Evolutionary conservation across 2,888 invertebrate species (phyloP), one percentile per base, ranked within the genome.

Genomic region (Dascillus cervinus): DNA sequence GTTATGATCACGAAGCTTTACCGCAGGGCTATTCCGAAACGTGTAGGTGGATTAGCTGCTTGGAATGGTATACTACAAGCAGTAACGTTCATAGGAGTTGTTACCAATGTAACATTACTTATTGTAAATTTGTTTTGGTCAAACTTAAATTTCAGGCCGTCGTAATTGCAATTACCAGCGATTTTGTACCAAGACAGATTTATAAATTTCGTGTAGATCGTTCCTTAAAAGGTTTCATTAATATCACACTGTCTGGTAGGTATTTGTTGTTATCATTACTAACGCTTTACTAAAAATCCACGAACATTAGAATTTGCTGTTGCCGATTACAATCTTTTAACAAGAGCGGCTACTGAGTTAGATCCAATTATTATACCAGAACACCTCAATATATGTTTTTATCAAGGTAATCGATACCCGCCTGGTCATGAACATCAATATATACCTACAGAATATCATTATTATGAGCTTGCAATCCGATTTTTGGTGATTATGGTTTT

Each of bases 401-500:
- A 68, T 40, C 50, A 58, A n/a, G 67, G 59, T 1, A 60, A 61
- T 32, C 52, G 67, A 17, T 52, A 60, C 38, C 48, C 52, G 3
- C 55, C 53, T 1, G 37, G 31, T 20, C 44, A 52, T 34, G 37
- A 40, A 8, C 6, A 53, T 2, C 48, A 56, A 24, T 70, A 69
- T 40, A 37, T 53, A 12, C 50, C 65, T 20, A 69, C 67, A 2
- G 49, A 60, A 14, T 56, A 64, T 19, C 73, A 70, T 58, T 79
- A 76, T 75, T 69, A 70, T 40, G 60, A 75, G 13, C 52, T 76
- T 39, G 70, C 72, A 1, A 69, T 71, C 14, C 56, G 72, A 47
- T 62, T 79, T 13, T 66, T 69, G 2, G 74, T 76, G 54, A 70
- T 79, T 13, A 63, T 76, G 21, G 58, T 73, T 8, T 79, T 78